phyloP scores from a whole-genome alignment of 1,140 invertebrate genomes.

The Cardiocondyla obscurior region DNA sequence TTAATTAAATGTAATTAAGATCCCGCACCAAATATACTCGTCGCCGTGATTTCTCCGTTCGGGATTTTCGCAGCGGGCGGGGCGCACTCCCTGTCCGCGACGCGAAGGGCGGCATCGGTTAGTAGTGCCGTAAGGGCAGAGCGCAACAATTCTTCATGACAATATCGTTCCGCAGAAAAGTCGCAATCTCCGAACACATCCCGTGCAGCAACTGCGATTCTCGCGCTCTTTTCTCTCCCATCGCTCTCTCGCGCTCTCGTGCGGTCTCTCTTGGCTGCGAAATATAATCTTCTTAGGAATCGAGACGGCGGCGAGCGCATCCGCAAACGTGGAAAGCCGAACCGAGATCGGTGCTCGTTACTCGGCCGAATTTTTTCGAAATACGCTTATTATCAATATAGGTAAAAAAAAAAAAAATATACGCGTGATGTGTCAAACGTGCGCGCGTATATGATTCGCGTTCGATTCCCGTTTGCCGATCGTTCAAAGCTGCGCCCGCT shows the following conservation, averaged over 20 bases:
- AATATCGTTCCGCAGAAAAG: slow-evolving; percentile 66
- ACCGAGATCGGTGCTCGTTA: not conserved
- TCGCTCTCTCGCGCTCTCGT: not conserved
- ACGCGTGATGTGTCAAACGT: not conserved
- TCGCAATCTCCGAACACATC: slow-evolving; percentile 47
- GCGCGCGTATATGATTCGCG: not conserved
- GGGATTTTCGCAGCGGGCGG: slow-evolving; percentile 38
- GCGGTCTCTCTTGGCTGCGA: not conserved
- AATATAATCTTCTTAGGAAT: slow-evolving; percentile 11
- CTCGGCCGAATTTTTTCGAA: slow-evolving; percentile 65
- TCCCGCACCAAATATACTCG: not conserved
- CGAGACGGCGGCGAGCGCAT: not conserved
- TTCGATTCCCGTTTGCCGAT: slow-evolving; percentile 29
- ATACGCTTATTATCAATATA: slow-evolving; percentile 69
- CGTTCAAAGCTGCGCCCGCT: not conserved
- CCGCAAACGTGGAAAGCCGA: not conserved
- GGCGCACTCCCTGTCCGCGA: too few species aligned
- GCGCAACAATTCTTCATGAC: slow-evolving; percentile 69
- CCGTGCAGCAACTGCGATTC: slow-evolving; percentile 51
- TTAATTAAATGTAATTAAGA: slow-evolving; percentile 43
- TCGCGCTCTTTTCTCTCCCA: not conserved
- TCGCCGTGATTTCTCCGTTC: not conserved
- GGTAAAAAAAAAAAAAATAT: slow-evolving; percentile 37
- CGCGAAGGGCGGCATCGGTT: too few species aligned
- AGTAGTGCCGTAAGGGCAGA: too few species aligned